Base-by-base conservation (phyloP, 2,888 invertebrate genomes). In the Ophion obscuratus region DNA sequence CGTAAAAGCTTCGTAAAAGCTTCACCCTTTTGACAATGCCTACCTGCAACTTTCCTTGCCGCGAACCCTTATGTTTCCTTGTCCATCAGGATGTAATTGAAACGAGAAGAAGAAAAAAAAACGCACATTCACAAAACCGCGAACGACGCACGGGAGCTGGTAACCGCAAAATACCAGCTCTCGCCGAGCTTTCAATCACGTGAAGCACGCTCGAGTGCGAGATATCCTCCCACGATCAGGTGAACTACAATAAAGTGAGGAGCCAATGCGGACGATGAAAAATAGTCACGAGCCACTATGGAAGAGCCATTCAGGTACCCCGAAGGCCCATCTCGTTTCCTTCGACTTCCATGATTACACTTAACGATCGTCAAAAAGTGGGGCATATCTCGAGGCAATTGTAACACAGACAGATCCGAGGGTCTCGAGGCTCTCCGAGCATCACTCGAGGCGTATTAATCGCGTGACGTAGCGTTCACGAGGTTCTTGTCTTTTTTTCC, bases 331-430 rank as follows among this genome's bases (percentile, higher is more conserved):
- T 84, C 86, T 86, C 74, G 84, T 79, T 79, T 81, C 68, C 74
- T 75, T 74, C 74, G 61, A 75, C 80, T 79, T 80, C 74, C 81
- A 83, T 82, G 75, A 84, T 82, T 82, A 83, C 77, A 59, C 75
- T 73, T 77, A 75, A 82, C 85, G 78, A 85, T 85, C 83, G 83
- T 87, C 62, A 80, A 86, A 83, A 81, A 88, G 88, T 88, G 89
- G 89, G 89, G 88, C 89, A 89, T 89, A 89, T 89, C 89, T 87
- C 82, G 47, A 36, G 83, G 85, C 85, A 89, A 89, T 89, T 89
- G 85, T 80, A 59, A 67, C 83, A 40, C 59, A 11, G 24, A 53
- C 61, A 59, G 80, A 78, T 47, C 73, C 40, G 74, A 81, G 77
- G 68, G 57, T 27, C 68, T 59, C 70, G 40, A 47, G 44, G 59